Percentiles rank a stretch among this genome's conserved stretches.
phyloP scores from a whole-genome alignment of 2,888 invertebrate species.

The Halictus ligatus region DNA sequence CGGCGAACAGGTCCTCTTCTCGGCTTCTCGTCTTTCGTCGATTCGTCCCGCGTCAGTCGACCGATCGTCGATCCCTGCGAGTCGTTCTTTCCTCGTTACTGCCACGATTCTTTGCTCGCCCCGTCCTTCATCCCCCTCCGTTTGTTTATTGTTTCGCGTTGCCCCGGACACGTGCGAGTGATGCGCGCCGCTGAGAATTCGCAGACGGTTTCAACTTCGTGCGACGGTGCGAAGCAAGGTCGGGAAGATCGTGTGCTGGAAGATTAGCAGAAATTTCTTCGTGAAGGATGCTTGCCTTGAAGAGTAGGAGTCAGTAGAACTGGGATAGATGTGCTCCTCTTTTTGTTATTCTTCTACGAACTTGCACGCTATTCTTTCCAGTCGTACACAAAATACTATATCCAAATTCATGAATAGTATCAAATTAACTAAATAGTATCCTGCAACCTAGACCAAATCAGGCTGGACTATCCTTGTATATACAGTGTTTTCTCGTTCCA shows the following conservation, averaged over 20 bases:
- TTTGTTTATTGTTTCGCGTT: not conserved
- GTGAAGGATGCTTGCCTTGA: not conserved
- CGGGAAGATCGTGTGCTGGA: not conserved
- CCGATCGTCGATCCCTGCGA: not conserved
- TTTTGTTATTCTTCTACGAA: no score
- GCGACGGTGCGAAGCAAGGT: not conserved
- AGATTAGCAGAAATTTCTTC: not conserved
- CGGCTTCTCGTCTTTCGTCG: not conserved
- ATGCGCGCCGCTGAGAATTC: not conserved
- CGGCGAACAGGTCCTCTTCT: constrained; percentile 15
- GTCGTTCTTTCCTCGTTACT: not conserved
- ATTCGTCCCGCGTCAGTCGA: not conserved
- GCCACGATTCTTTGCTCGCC: not conserved
- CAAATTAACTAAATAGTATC: no score
- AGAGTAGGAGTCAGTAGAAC: not conserved
- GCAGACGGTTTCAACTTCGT: not conserved
- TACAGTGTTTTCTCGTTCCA: not conserved
- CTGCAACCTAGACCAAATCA: no score
- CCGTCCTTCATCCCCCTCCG: no score
- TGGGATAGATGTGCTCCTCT: not conserved
- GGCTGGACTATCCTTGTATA: no score
- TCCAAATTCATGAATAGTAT: no score
- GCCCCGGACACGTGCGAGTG: not conserved
- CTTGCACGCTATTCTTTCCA: no score
- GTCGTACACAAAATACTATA: no score